These are phyloP conservation scores for Hemibagrus wyckioides DNA, from an alignment of 2,113 vertebrate species.

Conservation along the genomic window DNA sequence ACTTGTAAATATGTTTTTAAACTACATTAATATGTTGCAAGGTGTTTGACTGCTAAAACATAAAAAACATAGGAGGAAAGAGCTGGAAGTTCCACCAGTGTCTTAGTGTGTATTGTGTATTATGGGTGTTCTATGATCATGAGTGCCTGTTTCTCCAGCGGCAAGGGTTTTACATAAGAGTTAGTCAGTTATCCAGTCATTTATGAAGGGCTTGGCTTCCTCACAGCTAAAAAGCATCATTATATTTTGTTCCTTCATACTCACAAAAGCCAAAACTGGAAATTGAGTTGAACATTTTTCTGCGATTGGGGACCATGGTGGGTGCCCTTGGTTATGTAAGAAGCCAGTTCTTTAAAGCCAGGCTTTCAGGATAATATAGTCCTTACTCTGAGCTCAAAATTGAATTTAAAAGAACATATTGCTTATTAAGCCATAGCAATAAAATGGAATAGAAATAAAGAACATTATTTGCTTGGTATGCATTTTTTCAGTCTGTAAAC, in stretches of 20 bases:
- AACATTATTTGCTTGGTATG: conserved; percentile 1
- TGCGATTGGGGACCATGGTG: conserved; percentile 12
- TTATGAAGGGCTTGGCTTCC: not conserved
- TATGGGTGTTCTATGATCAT: not conserved
- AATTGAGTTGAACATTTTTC: conserved; percentile 23
- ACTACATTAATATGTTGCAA: not conserved
- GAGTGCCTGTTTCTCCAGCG: conserved; percentile 5
- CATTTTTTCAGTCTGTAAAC: conserved; percentile 9
- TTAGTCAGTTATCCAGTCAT: conserved; percentile 3
- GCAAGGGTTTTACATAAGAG: conserved; percentile 14
- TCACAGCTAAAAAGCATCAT: conserved; percentile 20
- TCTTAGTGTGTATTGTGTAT: not conserved
- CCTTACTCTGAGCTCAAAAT: conserved; percentile 5
- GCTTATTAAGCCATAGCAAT: not conserved
- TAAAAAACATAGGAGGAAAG: not conserved
- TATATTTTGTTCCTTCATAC: conserved; percentile 28
- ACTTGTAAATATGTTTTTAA: not conserved
- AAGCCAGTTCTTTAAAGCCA: conserved; percentile 5
- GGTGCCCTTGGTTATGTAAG: conserved; percentile 27
- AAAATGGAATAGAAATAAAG: conserved; percentile 21
- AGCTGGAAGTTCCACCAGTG: not conserved
- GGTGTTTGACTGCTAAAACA: not conserved
- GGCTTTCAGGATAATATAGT: conserved; percentile 15
- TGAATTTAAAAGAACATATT: conserved; percentile 20
- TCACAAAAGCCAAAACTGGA: conserved; percentile 8